Evolutionary conservation across 2,888 invertebrate species (phyloP).

Genomic region (Eupeodes luniger): DNA sequence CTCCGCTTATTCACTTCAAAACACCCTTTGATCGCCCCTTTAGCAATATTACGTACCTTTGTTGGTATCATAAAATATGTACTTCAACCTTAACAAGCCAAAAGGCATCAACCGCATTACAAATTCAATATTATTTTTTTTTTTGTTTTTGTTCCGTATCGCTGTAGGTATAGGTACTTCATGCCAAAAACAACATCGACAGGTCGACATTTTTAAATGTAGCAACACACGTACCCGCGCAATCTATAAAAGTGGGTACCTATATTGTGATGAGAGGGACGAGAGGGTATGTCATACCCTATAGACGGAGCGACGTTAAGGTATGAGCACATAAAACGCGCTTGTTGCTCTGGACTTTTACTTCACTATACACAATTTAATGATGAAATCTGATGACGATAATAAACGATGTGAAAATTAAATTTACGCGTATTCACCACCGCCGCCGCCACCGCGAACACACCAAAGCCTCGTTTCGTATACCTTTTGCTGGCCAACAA

Average conservation of each 20-base stretch:
- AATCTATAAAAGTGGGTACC: neutral
- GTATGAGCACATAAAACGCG: constrained; percentile 33
- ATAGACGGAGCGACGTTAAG: constrained; percentile 3
- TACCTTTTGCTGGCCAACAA: constrained; percentile 7
- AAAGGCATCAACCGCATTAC: constrained; percentile 26
- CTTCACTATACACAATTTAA: constrained; percentile 52
- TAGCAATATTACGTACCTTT: neutral
- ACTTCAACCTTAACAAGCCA: neutral
- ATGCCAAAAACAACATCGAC: constrained; percentile 41
- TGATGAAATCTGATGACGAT: constrained; percentile 74
- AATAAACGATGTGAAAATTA: constrained; percentile 75
- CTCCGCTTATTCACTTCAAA: too few species aligned
- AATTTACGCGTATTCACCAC: constrained; percentile 65
- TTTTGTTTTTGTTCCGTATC: neutral
- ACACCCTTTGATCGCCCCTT: too few species aligned
- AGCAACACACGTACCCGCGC: constrained; percentile 1
- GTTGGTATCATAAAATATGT: neutral
- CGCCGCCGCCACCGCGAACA: neutral
- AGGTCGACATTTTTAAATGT: constrained; percentile 55
- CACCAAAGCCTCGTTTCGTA: neutral
- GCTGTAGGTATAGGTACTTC: constrained; percentile 19
- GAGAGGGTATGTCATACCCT: neutral
- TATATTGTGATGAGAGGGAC: too few species aligned
- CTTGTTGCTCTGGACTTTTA: constrained; percentile 14
- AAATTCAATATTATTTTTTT: constrained; percentile 41